Evolutionary conservation across 92 coral and sea anemone species (phyloP).

Genomic region (Parazoanthus atlanticus): DNA sequence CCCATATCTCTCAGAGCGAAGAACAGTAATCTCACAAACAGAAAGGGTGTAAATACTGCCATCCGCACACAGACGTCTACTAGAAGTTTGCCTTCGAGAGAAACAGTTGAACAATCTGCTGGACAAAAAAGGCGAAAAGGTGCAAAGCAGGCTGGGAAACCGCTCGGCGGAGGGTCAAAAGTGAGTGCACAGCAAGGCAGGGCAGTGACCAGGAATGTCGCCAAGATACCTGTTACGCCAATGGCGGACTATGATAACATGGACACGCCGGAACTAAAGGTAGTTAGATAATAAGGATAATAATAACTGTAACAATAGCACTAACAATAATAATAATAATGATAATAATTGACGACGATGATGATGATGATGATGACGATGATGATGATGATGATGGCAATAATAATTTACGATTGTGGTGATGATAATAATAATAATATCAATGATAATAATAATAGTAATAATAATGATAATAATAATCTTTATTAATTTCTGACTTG

Average conservation of each 20-base stretch:
- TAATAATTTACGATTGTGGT: too few species aligned
- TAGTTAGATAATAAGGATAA: not conserved
- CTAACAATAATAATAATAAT: not conserved
- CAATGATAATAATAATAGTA: too few species aligned
- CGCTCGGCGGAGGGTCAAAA: not conserved
- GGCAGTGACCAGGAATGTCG: not conserved
- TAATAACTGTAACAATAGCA: too few species aligned
- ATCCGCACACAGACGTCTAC: not conserved
- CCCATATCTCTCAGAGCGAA: not conserved
- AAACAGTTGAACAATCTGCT: conserved; percentile 2
- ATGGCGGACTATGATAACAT: conserved; percentile 85
- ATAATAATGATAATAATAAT: too few species aligned
- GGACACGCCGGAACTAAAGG: conserved; percentile 92
- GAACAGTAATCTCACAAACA: not conserved
- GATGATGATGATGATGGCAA: too few species aligned
- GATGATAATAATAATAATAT: too few species aligned
- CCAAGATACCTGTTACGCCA: conserved; percentile 77
- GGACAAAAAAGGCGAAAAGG: conserved; percentile 1
- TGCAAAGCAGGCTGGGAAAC: conserved; percentile 20
- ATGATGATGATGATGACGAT: too few species aligned
- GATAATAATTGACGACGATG: too few species aligned
- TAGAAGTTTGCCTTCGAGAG: conserved; percentile 11
- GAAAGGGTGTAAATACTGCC: not conserved
- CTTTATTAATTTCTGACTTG: too few species aligned
- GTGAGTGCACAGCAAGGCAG: not conserved